Conservation (phyloP, 2,113 vertebrate species). For the Nymphicus hollandicus region DNA sequence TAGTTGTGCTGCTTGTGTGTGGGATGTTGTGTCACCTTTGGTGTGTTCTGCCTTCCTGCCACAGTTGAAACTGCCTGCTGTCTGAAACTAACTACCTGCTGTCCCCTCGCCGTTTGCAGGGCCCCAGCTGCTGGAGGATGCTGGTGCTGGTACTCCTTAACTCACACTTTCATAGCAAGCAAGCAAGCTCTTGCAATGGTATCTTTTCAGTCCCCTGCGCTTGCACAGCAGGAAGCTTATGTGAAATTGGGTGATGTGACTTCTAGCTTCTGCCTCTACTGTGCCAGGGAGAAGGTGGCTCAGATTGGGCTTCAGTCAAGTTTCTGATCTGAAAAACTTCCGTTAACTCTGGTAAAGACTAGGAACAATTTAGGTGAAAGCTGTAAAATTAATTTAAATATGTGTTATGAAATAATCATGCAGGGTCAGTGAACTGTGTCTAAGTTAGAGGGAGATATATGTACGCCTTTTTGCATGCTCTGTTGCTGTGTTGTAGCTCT, state of each 20-base stretch:
- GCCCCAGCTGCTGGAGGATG: fast-evolving
- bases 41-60: neutral
- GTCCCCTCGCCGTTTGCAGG: fast-evolving
- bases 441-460: neutral
- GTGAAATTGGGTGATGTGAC: neutral
- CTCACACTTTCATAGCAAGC: neutral
- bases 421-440: neutral
- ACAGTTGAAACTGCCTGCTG: neutral
- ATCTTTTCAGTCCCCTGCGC: neutral
- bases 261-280: neutral
- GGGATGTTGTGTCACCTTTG: neutral
- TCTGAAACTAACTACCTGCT: neutral
- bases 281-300: neutral
- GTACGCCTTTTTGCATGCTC: neutral
- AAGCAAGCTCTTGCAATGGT: neutral
- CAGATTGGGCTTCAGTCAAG: neutral
- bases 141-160: neutral
- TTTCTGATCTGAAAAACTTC: neutral
- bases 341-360: neutral
- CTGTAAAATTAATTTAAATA: neutral
- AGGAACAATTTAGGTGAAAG: neutral
- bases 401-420: neutral
- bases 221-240: neutral
- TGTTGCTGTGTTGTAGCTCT: neutral
- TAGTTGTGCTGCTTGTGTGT: neutral